Evolutionary conservation across 1,140 invertebrate species (phyloP).

Genomic region (Wasmannia auropunctata): DNA sequence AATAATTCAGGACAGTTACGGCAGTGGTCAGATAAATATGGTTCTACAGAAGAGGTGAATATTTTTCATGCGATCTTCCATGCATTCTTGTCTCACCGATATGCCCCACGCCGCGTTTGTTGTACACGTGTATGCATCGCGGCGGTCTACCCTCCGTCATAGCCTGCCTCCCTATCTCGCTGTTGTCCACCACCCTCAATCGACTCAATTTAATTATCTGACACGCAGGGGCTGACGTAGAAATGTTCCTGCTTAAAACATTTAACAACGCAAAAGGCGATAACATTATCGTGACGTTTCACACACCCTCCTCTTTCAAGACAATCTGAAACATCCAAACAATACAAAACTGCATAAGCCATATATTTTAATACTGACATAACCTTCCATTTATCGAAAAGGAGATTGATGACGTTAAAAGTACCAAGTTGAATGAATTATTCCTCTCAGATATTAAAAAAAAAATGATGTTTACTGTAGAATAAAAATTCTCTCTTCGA

Average conservation of each 20-base stretch:
- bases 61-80: not conserved
- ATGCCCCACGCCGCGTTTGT: slow-evolving; percentile 89
- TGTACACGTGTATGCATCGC: slow-evolving; percentile 95
- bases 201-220: slow-evolving; percentile 91
- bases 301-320: too few relatives aligned
- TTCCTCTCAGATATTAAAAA: too few relatives aligned
- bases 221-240: slow-evolving; percentile 86
- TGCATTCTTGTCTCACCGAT: slow-evolving; percentile 86
- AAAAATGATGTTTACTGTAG: too few relatives aligned
- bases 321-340: not conserved
- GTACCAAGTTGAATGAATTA: too few relatives aligned
- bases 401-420: too few relatives aligned
- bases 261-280: slow-evolving; percentile 1
- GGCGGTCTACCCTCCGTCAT: slow-evolving; percentile 97
- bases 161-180: slow-evolving; percentile 96
- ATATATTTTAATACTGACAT: not conserved
- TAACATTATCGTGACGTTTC: not conserved
- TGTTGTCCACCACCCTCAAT: slow-evolving; percentile 98
- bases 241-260: slow-evolving; percentile 82
- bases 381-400: not conserved
- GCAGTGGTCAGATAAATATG: not conserved
- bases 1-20: not conserved
- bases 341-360: not conserved
- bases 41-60: not conserved
- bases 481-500: too few relatives aligned